Evolutionary conservation across 2,888 invertebrate genomes (phyloP), one percentile per base, ranked within the genome.

Genomic region (Polydrusus tereticollis): DNA sequence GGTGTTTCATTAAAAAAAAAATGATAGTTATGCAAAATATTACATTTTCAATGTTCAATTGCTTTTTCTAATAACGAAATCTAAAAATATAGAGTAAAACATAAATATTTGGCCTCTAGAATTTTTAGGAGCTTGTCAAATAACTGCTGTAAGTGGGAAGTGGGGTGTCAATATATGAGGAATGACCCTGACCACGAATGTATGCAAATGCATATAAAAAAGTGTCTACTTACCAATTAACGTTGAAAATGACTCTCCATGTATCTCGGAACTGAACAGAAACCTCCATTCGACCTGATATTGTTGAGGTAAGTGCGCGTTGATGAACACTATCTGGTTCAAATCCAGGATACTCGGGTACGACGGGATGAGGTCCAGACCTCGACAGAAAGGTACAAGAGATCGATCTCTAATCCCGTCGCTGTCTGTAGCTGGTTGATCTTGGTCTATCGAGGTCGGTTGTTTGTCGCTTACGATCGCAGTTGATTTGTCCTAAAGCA

Each of bases 181-280:
- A 4, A 7, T 29, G 29, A 29, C 29, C 29, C 29, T 29, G 4
- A 29, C 4, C 29, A 29, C 29, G n/a, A n/a, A n/a, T n/a, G n/a
- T n/a, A n/a, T n/a, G n/a, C n/a, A n/a, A n/a, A n/a, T n/a, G n/a
- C n/a, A 6, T 36, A 12, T 12, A 7, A 36, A 36, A 8, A 36
- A 12, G 5, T 10, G 5, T 12, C 7, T 23, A 20, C 72, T 78
- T 78, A 89, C 88, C 92, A 23, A 92, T 87, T 87, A 94, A 89
- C 12, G 94, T 94, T 2, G 95, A 93, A 86, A 95, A 97, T 65
- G 96, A 96, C 86, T 96, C 96, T 0, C 97, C 97, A 82, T 96
- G 94, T 65, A 93, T 91, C 82, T 92, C 91, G 14, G 94, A 94
- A 6, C 94, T 95, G 86, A 95, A 97, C 2, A 97, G 87, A 81